Evolutionary conservation across 2,888 invertebrate genomes (phyloP).

Genomic region (Dryobota labecula): DNA sequence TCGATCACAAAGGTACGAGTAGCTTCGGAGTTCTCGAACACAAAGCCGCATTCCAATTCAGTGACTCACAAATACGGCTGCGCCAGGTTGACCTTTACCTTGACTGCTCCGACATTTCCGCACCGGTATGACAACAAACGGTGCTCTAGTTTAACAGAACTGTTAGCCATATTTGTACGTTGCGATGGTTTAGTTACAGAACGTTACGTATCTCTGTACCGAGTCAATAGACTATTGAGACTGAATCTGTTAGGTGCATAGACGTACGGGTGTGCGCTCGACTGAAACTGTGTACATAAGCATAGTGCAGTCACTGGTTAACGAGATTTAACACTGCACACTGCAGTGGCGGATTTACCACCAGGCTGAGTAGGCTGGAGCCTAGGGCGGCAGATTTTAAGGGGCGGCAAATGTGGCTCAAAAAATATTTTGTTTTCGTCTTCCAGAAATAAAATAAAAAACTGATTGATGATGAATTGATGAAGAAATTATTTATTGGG

Average conservation of each 20-base stretch:
- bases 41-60: constrained; percentile 28
- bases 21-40: constrained; percentile 3
- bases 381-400: too few relatives aligned
- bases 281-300: not conserved
- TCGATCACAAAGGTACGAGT: constrained; percentile 8
- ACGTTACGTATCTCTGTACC: not conserved
- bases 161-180: not conserved
- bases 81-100: constrained; percentile 21
- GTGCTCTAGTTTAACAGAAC: constrained; percentile 2
- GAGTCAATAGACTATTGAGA: constrained; percentile 5
- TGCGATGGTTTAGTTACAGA: not conserved
- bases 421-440: too few relatives aligned
- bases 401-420: too few relatives aligned
- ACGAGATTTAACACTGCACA: not conserved
- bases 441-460: too few relatives aligned
- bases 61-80: not conserved
- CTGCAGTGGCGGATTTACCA: too few relatives aligned
- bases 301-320: not conserved
- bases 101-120: constrained; percentile 7
- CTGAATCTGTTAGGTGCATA: constrained; percentile 5
- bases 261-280: not conserved
- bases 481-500: too few relatives aligned
- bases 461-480: too few relatives aligned
- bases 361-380: too few relatives aligned
- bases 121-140: not conserved